These are phyloP conservation scores for Dione vanillae DNA, from an alignment of 2,888 invertebrate genomes.

Conservation along the genomic window DNA sequence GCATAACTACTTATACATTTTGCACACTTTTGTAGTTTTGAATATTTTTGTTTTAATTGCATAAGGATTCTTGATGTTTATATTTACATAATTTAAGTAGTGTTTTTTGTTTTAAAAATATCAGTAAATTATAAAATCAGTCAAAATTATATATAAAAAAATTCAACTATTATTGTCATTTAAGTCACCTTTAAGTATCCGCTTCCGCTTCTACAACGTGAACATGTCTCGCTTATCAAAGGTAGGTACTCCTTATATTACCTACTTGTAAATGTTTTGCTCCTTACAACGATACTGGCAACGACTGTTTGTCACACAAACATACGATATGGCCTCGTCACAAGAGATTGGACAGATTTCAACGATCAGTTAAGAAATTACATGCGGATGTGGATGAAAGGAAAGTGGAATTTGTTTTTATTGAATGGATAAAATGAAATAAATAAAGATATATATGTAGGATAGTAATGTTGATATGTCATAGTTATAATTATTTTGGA, in stretches of 20 bases:
- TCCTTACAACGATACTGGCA: conserved; percentile 36
- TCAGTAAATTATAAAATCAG: too few species aligned
- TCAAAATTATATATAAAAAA: not conserved
- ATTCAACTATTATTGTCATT: not conserved
- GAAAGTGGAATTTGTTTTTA: conserved; percentile 27
- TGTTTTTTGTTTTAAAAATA: too few species aligned
- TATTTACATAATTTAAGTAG: too few species aligned
- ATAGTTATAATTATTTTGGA: too few species aligned
- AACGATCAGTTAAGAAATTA: conserved; percentile 36
- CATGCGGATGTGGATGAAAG: conserved; percentile 16
- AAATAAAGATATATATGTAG: conserved; percentile 4
- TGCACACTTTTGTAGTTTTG: too few species aligned
- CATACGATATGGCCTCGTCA: conserved; percentile 32
- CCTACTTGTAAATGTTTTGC: conserved; percentile 43
- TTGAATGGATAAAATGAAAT: conserved; percentile 5
- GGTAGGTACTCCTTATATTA: conserved; percentile 46
- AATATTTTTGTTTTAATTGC: too few species aligned
- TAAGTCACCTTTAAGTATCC: not conserved
- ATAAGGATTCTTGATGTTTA: too few species aligned
- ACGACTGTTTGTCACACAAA: conserved; percentile 42
- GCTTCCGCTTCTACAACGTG: conserved; percentile 24
- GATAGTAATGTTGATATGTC: not conserved
- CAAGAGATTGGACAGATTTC: conserved; percentile 33
- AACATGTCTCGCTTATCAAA: conserved; percentile 40
- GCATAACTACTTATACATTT: too few species aligned